Evolutionary conservation across 1,140 invertebrate genomes (phyloP).

Genomic region (Penaeus indicus): DNA sequence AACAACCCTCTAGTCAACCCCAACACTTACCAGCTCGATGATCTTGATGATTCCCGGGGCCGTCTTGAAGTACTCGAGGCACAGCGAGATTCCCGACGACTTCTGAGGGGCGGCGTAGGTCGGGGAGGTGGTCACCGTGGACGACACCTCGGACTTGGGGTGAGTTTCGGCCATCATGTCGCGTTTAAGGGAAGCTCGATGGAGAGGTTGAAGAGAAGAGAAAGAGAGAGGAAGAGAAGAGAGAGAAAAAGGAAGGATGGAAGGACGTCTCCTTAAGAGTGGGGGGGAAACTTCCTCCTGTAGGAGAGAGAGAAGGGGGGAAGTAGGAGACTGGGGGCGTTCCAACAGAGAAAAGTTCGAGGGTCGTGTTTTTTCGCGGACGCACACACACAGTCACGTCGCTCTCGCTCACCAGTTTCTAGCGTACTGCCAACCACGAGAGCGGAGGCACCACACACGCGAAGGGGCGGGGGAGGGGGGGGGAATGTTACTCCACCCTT

Average conservation of each 20-base stretch:
- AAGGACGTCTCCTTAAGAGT: too few species aligned
- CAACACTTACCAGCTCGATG: conserved; percentile 50
- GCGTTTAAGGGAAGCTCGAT: not conserved
- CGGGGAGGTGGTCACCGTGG: conserved; percentile 39
- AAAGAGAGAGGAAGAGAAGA: not conserved
- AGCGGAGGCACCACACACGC: not conserved
- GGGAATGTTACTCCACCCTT: not conserved
- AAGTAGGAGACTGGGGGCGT: not conserved
- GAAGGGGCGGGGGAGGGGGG: not conserved
- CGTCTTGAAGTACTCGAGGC: conserved; percentile 56
- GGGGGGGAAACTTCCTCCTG: not conserved
- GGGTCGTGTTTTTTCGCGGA: not conserved
- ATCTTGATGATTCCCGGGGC: conserved; percentile 54
- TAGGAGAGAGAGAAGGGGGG: not conserved
- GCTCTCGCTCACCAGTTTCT: conserved; percentile 47
- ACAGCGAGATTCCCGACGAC: conserved; percentile 45
- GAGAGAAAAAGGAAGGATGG: not conserved
- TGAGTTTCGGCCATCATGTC: conserved; percentile 59
- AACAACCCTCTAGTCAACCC: too few species aligned
- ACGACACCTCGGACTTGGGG: conserved; percentile 49
- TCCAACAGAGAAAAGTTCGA: conserved; percentile 13
- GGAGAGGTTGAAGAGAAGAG: not conserved
- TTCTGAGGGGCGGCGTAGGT: conserved; percentile 48
- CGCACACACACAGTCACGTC: conserved; percentile 39
- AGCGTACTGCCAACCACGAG: conserved; percentile 30